Conservation (phyloP, 2,797 vertebrate species). For the Oryzias dopingdopingensis region DNA sequence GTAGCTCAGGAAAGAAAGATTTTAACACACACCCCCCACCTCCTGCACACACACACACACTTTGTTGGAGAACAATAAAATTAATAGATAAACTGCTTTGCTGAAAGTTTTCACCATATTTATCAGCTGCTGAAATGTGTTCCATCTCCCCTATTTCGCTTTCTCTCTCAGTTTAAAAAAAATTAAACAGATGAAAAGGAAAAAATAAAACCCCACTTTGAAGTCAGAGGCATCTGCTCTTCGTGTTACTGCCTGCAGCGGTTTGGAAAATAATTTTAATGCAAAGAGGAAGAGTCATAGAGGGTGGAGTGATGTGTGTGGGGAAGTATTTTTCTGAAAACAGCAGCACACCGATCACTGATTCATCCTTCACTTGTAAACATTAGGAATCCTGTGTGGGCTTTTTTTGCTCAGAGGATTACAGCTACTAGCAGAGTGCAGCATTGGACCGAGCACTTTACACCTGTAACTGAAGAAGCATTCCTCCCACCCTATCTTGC, state of each 20-base stretch:
- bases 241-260: slow-evolving; percentile 27
- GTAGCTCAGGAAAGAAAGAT: too few species aligned
- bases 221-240: slow-evolving; percentile 24
- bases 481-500: neutral
- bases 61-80: too few species aligned
- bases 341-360: slow-evolving; percentile 16
- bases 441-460: neutral
- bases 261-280: slow-evolving; percentile 20
- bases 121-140: too few species aligned
- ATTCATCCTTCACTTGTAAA: slow-evolving; percentile 25
- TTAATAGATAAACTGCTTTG: too few species aligned
- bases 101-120: too few species aligned
- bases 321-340: slow-evolving; percentile 13
- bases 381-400: slow-evolving; percentile 23
- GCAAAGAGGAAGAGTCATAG: slow-evolving; percentile 16
- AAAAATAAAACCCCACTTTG: slow-evolving; percentile 11
- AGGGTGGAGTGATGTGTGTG: slow-evolving; percentile 18
- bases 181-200: neutral
- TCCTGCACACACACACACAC: too few species aligned
- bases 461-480: neutral
- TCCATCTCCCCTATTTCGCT: too few species aligned
- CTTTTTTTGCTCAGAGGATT: slow-evolving; percentile 1
- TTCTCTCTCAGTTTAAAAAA: neutral
- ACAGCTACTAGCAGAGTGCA: neutral
- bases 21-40: too few species aligned